phyloP scores from a whole-genome alignment of 2,113 vertebrate genomes.

The Oncorhynchus kisutch region DNA sequence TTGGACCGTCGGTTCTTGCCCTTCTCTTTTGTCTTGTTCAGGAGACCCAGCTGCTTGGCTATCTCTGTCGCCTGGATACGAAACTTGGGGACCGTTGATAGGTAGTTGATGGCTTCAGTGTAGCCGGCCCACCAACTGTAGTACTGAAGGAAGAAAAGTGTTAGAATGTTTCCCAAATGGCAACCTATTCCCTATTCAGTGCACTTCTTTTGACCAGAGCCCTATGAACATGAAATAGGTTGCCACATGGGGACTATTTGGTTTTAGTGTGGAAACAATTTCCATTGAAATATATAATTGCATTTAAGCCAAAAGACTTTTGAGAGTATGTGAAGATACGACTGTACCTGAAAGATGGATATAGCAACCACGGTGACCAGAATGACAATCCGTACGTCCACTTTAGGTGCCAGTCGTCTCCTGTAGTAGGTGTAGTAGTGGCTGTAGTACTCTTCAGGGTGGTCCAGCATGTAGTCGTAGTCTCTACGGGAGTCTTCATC shows the following conservation, averaged over 20 bases:
- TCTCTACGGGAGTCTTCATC: conserved; percentile 93
- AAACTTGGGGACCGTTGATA: conserved; percentile 93
- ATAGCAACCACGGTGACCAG: conserved; percentile 90
- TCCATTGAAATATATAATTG: not conserved
- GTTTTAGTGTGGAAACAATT: not conserved
- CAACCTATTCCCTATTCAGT: too few species aligned
- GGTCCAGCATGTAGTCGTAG: conserved; percentile 97
- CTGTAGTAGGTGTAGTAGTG: conserved; percentile 97
- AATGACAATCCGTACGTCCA: conserved; percentile 91
- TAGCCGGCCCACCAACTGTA: conserved; percentile 99
- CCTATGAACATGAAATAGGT: not conserved
- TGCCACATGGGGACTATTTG: not conserved
- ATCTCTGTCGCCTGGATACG: conserved; percentile 93
- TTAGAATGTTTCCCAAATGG: too few species aligned
- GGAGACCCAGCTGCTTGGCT: conserved; percentile 91
- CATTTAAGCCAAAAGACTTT: not conserved
- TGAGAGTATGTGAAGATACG: not conserved
- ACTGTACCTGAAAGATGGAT: conserved; percentile 87
- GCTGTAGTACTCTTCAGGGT: conserved; percentile 94
- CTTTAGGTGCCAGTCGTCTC: conserved; percentile 85
- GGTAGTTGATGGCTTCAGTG: conserved; percentile 93
- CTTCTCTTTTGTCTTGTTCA: conserved; percentile 89
- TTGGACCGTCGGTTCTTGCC: conserved; percentile 90
- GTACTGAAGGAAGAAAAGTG: conserved; percentile 72
- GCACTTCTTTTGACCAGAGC: too few species aligned